Conservation (phyloP, 1,140 invertebrate species). For the Coelopa frigida region DNA sequence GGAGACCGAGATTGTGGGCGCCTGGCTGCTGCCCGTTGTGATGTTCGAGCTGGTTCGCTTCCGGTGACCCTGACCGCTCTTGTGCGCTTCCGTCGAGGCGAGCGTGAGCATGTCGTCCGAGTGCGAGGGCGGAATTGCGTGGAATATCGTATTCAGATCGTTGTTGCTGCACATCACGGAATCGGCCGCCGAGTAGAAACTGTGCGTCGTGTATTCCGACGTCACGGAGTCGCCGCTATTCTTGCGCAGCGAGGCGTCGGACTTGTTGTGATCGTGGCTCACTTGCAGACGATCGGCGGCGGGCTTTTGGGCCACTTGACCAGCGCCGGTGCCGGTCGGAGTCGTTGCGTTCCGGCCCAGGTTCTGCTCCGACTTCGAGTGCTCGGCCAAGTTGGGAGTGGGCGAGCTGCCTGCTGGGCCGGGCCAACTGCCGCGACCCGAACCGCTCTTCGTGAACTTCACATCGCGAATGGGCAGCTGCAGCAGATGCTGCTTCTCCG, state of each 20-base stretch:
- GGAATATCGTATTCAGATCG: constrained; percentile 21
- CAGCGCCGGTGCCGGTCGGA: constrained; percentile 10
- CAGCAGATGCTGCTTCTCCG: constrained; percentile 48
- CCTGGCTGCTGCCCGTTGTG: constrained; percentile 20
- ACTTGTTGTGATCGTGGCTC: constrained; percentile 43
- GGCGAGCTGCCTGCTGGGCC: constrained; percentile 56
- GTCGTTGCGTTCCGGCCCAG: constrained; percentile 49
- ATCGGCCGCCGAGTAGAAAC: constrained; percentile 28
- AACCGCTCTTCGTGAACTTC: constrained; percentile 67
- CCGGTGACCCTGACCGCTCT: constrained; percentile 30
- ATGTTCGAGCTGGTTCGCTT: constrained; percentile 48
- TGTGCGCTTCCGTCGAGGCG: constrained; percentile 47
- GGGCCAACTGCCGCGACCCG: constrained; percentile 73
- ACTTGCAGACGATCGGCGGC: constrained; percentile 39
- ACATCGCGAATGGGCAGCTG: constrained; percentile 64
- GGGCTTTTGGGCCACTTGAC: background rate
- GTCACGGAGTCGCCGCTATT: constrained; percentile 53
- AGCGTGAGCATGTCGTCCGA: constrained; percentile 67
- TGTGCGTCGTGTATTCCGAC: constrained; percentile 29
- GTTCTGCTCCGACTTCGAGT: constrained; percentile 78
- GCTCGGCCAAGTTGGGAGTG: constrained; percentile 53
- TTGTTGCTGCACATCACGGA: constrained; percentile 26
- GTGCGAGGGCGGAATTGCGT: constrained; percentile 60
- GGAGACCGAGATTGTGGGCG: constrained; percentile 32
- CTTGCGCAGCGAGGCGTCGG: constrained; percentile 52